Conservation (phyloP, 2,888 invertebrate species). For the Tetheella fluctuosa region DNA sequence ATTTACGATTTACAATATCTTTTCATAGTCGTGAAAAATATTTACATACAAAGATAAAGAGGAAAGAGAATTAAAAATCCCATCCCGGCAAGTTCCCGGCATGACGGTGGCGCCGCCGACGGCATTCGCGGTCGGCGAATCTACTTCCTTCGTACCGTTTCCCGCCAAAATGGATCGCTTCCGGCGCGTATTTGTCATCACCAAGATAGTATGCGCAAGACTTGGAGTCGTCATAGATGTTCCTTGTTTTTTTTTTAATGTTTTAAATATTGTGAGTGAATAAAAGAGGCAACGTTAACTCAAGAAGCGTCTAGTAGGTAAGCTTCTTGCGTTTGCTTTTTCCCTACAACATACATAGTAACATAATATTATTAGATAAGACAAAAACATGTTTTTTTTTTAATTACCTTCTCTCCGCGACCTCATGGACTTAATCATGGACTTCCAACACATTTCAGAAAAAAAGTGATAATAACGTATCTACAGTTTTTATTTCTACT, state of each 20-base stretch:
- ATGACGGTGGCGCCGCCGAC: constrained; percentile 69
- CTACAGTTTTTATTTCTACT: constrained; percentile 37
- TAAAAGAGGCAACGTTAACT: no score
- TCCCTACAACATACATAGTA: no score
- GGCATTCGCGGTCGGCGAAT: constrained; percentile 81
- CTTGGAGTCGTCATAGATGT: constrained; percentile 39
- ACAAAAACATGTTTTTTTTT: no score
- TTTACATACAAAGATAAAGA: constrained; percentile 18
- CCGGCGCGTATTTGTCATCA: constrained; percentile 82
- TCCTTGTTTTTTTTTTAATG: constrained; percentile 6
- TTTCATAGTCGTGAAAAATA: neutral
- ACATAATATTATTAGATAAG: no score
- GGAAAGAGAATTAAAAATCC: constrained; percentile 21
- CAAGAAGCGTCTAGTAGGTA: no score
- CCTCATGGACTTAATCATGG: no score
- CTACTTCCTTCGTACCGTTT: constrained; percentile 80
- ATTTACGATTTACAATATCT: neutral
- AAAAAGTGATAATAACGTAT: constrained; percentile 20
- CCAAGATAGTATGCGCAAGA: constrained; percentile 46
- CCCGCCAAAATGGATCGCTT: constrained; percentile 83
- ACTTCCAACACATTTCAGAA: no score
- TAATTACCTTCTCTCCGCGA: no score
- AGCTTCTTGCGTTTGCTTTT: no score
- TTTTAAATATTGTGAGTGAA: neutral
- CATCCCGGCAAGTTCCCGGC: neutral